Conservation (phyloP, 2,888 invertebrate genomes). For the Lepeophtheirus nordmannii region DNA sequence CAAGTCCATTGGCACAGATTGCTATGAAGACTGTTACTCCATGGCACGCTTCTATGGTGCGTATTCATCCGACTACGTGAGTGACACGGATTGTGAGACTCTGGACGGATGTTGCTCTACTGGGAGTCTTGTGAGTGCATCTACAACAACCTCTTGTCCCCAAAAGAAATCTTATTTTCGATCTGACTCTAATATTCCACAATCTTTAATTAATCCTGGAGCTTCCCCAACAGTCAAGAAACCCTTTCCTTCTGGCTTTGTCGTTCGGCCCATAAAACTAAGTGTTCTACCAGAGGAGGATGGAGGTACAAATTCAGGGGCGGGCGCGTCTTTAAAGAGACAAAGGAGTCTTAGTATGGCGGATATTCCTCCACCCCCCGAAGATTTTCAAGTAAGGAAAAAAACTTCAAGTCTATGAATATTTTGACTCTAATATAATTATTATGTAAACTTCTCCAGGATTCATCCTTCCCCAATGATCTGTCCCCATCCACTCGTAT, state of each 20-base stretch:
- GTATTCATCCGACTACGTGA: neutral
- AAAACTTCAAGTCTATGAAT: neutral
- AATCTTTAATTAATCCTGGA: neutral
- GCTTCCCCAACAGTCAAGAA: neutral
- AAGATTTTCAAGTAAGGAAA: neutral
- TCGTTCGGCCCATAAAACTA: constrained; percentile 29
- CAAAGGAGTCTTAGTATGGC: constrained; percentile 5
- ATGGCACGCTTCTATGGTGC: neutral
- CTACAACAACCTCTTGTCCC: neutral
- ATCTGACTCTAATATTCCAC: constrained; percentile 15
- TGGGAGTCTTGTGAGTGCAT: neutral
- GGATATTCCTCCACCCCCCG: neutral
- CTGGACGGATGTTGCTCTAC: neutral
- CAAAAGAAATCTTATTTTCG: neutral
- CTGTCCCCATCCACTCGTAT: neutral
- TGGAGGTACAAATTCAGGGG: neutral
- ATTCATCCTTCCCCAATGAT: neutral
- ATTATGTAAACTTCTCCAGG: neutral
- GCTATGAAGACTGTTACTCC: neutral
- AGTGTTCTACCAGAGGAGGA: constrained; percentile 30
- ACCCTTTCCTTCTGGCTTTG: constrained; percentile 31
- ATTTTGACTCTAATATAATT: neutral
- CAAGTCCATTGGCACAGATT: constrained; percentile 23
- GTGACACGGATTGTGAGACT: constrained; percentile 10
- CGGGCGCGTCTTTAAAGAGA: neutral